A percentile compares a stretch with the other conserved stretches of the same genome.
phyloP scores from a whole-genome alignment of 1,140 invertebrate genomes.

The Nymphalis io region DNA sequence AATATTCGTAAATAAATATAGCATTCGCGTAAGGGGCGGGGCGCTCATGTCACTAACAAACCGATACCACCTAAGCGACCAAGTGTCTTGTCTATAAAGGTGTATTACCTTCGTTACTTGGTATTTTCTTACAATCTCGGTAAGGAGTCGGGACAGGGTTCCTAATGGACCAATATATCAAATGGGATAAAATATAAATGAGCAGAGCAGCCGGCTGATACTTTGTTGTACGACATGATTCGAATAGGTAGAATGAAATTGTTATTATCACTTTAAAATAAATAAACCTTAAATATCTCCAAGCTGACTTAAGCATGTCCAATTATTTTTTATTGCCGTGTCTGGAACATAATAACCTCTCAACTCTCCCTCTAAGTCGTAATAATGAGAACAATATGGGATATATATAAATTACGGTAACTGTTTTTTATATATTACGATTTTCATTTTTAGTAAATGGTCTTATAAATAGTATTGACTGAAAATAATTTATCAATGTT shows the following conservation, averaged over 20 bases:
- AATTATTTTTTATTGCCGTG: slow-evolving; percentile 30
- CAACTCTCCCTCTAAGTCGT: slow-evolving; percentile 2
- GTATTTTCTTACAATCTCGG: slow-evolving; percentile 67
- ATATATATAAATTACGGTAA: no score
- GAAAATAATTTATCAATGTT: no score
- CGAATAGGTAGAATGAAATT: slow-evolving; percentile 55
- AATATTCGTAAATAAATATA: no score
- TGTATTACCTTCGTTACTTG: slow-evolving; percentile 60
- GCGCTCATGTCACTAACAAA: slow-evolving; percentile 36
- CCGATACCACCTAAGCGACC: slow-evolving; percentile 37
- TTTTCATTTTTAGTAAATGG: background rate
- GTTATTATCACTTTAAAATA: slow-evolving; percentile 39
- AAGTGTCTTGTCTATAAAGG: slow-evolving; percentile 56
- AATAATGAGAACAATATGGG: background rate
- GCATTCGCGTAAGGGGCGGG: background rate
- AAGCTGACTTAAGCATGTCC: slow-evolving; percentile 18
- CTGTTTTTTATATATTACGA: no score
- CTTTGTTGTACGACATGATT: slow-evolving; percentile 66
- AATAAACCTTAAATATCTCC: slow-evolving; percentile 22
- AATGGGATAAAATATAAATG: slow-evolving; percentile 75
- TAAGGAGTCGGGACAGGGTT: slow-evolving; percentile 57
- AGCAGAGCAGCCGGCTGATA: slow-evolving; percentile 62
- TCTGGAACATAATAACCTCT: slow-evolving; percentile 8
- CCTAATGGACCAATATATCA: slow-evolving; percentile 75
- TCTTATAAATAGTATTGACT: no score